A percentile compares a stretch with the other conserved stretches of the same genome.
phyloP scores from a whole-genome alignment of 2,113 vertebrate species.

The Notothenia coriiceps region DNA sequence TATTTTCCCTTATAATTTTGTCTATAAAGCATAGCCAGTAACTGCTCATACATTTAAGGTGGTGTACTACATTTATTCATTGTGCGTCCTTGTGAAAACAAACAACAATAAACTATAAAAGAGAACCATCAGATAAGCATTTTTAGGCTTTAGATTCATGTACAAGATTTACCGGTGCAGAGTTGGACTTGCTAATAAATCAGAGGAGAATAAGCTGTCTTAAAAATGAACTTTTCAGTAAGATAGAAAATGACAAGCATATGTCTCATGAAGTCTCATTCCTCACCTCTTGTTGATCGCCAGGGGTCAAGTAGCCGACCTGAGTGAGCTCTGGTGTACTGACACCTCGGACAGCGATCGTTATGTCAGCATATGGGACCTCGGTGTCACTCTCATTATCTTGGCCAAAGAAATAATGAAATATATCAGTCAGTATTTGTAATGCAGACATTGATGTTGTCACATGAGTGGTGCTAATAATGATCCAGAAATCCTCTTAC shows the following conservation, averaged over 20 bases:
- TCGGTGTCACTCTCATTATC: slow-evolving; percentile 82
- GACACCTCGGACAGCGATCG: slow-evolving; percentile 82
- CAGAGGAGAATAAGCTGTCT: background rate
- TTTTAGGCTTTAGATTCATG: background rate
- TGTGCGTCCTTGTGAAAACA: background rate
- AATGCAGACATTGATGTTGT: background rate
- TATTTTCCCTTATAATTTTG: background rate
- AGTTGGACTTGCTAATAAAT: background rate
- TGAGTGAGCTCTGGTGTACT: slow-evolving; percentile 83
- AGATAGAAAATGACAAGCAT: background rate
- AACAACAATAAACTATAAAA: background rate
- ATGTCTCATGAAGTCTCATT: background rate
- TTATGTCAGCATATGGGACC: slow-evolving; percentile 86
- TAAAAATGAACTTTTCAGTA: background rate
- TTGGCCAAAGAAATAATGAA: slow-evolving; percentile 33
- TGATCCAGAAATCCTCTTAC: slow-evolving; percentile 43
- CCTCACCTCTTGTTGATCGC: slow-evolving; percentile 74
- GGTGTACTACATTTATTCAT: background rate
- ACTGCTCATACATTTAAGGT: background rate
- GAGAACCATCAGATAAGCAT: background rate
- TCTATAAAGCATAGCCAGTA: background rate
- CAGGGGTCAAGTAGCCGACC: slow-evolving; percentile 58
- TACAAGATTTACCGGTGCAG: background rate
- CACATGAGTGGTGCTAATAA: background rate
- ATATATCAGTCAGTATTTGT: background rate